Base-by-base conservation (phyloP, 2,888 invertebrate genomes). In the Hydriomena furcata region DNA sequence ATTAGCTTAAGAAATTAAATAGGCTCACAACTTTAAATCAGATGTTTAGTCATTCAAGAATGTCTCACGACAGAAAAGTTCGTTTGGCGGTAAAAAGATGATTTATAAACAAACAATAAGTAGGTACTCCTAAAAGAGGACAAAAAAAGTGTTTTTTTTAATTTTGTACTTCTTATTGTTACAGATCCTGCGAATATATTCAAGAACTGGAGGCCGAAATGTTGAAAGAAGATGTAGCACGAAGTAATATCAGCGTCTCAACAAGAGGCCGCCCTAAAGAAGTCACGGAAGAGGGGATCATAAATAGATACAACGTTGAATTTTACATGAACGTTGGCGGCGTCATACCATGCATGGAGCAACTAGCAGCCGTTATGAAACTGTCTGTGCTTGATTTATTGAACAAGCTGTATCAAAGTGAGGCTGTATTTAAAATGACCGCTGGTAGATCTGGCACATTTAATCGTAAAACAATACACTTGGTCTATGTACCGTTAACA, bases 221-320 rank as follows among this genome's bases (percentile, higher is more conserved):
- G 23, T 2, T 42, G 1, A 34, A 12, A 11, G 23, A 40, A n/a
- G 20, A 40, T 25, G 8, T 21, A 7, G 20, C 6, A 2, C 17
- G 28, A 43, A 43, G 11, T 20, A 38, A 1, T 21, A 5, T 25
- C 24, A 34, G 12, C 21, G 38, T 23, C 11, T 30, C 21, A 10
- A 43, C 52, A 0, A 47, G 52, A 21, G 35, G 52, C 1, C 32
- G 32, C 5, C 52, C 52, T 7, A 43, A 52, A 40, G 12, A 6
- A 13, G 12, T 43, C 1, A 7, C 43, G 2, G 35, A 47, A 35
- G 52, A 52, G 10, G 25, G 10, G 0, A 52, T 52, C 10, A 48
- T 52, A 11, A 52, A 48, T 23, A 43, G 43, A 47, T 52, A 25
- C 17, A 52, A 52, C 21, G 35, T 52, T 11, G 52, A 52, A 20